Evolutionary conservation across 2,797 vertebrate species (phyloP).

Genomic region (Urocyon cinereoargenteus): DNA sequence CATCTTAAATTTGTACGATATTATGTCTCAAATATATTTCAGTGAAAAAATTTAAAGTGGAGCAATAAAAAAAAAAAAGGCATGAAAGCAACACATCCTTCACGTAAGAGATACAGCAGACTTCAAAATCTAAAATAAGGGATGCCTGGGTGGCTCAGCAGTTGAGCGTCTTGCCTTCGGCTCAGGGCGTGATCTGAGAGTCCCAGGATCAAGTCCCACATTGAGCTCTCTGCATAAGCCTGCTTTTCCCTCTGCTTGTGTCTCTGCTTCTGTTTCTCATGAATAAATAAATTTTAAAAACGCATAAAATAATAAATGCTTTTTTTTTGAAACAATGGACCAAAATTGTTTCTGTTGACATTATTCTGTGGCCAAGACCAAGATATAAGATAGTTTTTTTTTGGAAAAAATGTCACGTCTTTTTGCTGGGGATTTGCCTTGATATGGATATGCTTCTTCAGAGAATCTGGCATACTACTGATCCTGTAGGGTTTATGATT

Average conservation of each 20-base stretch:
- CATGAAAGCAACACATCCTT: not conserved
- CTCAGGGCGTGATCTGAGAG: too few relatives aligned
- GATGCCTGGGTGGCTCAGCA: too few relatives aligned
- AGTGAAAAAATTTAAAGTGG: not conserved
- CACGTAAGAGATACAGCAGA: not conserved
- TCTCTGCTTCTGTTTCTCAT: too few relatives aligned
- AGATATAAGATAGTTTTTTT: not conserved
- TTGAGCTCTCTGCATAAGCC: too few relatives aligned
- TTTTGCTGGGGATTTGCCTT: not conserved
- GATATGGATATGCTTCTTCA: not conserved
- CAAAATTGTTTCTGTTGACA: not conserved
- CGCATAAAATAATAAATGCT: not conserved
- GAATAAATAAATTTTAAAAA: too few relatives aligned
- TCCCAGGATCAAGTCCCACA: too few relatives aligned
- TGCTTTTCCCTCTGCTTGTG: too few relatives aligned
- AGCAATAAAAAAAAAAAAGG: not conserved
- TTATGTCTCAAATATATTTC: not conserved
- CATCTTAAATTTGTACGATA: not conserved
- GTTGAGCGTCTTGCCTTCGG: too few relatives aligned
- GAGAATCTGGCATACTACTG: not conserved
- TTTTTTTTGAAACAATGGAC: not conserved
- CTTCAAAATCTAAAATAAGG: not conserved
- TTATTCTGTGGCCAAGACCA: not conserved
- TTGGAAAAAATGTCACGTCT: not conserved
- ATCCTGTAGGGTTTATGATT: not conserved